These are phyloP conservation scores for Nomada lathburiana DNA, from an alignment of 2,888 invertebrate species.

Conservation along the genomic window DNA sequence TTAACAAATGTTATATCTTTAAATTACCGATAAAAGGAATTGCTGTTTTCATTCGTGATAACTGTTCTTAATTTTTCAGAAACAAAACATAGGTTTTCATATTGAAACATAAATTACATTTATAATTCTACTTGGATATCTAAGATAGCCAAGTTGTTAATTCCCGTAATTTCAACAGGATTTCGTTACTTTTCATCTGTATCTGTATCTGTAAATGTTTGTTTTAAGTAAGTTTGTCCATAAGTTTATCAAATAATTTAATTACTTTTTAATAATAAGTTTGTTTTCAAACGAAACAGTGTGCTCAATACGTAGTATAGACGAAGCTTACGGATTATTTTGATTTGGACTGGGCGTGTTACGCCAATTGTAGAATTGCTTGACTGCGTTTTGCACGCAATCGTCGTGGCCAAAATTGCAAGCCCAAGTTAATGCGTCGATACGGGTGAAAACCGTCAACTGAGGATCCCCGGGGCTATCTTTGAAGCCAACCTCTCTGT, in stretches of 20 bases:
- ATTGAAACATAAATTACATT: too few species aligned
- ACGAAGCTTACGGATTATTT: slow-evolving; percentile 89
- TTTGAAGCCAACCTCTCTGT: slow-evolving; percentile 89
- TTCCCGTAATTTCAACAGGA: too few species aligned
- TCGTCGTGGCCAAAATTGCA: slow-evolving; percentile 91
- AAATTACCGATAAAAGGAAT: background rate
- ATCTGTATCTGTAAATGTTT: too few species aligned
- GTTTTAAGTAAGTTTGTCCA: too few species aligned
- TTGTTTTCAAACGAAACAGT: background rate
- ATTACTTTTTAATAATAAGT: background rate
- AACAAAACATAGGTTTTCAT: background rate
- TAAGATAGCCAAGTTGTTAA: too few species aligned
- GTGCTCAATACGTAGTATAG: background rate
- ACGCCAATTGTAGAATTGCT: slow-evolving; percentile 91
- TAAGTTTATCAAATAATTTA: too few species aligned
- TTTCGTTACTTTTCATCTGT: too few species aligned
- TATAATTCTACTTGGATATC: too few species aligned
- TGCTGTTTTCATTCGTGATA: too few species aligned
- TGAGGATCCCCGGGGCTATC: slow-evolving; percentile 88
- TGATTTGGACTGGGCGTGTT: slow-evolving; percentile 89
- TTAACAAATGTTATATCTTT: background rate
- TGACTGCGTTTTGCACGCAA: slow-evolving; percentile 90
- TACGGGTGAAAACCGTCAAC: slow-evolving; percentile 89
- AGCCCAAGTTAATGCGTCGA: slow-evolving; percentile 90
- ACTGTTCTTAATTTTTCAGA: background rate